These are phyloP conservation scores for Aplochiton taeniatus DNA, from an alignment of 2,797 vertebrate genomes.

Conservation along the genomic window DNA sequence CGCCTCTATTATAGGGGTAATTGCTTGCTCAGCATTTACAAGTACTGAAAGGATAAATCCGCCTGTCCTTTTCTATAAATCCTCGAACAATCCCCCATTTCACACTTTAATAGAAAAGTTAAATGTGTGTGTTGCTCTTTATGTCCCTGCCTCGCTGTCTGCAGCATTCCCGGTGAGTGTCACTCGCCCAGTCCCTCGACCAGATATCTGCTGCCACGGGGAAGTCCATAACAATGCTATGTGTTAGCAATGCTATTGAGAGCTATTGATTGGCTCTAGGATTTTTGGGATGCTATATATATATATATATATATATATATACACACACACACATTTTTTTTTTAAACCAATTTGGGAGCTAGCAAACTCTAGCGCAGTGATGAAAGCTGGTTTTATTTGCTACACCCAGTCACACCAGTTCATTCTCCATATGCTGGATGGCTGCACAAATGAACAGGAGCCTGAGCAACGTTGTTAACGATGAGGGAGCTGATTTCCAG, in stretches of 20 bases:
- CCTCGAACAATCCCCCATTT: constrained; percentile 61
- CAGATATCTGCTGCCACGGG: constrained; percentile 46
- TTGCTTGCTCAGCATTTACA: constrained; percentile 86
- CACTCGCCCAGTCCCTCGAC: constrained; percentile 56
- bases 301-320: no score
- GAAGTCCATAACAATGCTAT: constrained; percentile 60
- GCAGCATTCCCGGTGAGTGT: constrained; percentile 59
- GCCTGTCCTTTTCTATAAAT: constrained; percentile 82
- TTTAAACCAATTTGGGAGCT: constrained; percentile 40
- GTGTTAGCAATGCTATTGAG: constrained; percentile 61
- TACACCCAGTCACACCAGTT: no score
- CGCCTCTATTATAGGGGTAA: constrained; percentile 83
- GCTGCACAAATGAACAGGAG: constrained; percentile 3
- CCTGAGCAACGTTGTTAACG: no score
- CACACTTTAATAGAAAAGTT: constrained; percentile 77
- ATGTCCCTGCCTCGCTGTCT: constrained; percentile 53
- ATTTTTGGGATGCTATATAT: constrained; percentile 21
- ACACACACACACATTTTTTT: no score
- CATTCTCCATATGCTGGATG: constrained; percentile 1
- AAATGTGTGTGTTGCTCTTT: constrained; percentile 75
- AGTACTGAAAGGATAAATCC: constrained; percentile 82
- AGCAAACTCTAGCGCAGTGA: background rate
- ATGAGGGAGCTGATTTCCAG: no score
- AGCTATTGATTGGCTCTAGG: constrained; percentile 43
- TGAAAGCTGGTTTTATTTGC: no score